These are phyloP conservation scores for Oligia strigilis DNA, from an alignment of 2,888 invertebrate genomes.

Conservation along the genomic window DNA sequence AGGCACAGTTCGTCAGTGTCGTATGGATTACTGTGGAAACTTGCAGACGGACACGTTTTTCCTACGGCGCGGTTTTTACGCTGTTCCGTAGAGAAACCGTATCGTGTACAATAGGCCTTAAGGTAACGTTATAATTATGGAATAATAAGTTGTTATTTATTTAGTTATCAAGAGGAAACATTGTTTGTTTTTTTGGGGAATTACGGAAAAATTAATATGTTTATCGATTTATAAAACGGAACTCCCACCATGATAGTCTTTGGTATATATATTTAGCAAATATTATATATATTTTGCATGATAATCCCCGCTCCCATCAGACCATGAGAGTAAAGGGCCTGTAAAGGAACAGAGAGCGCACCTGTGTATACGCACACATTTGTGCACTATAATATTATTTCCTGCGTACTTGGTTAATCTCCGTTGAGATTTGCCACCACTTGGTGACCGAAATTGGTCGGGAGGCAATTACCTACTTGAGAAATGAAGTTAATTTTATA, in stretches of 20 bases:
- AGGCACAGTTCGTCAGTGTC: no score
- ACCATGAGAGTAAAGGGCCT: no score
- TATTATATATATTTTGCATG: background rate
- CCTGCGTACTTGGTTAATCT: no score
- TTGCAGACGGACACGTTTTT: background rate
- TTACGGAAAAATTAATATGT: conserved; percentile 32
- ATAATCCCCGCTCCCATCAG: background rate
- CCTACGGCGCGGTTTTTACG: background rate
- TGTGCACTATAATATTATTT: no score
- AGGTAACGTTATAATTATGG: background rate
- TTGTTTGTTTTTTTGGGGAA: conserved; percentile 37
- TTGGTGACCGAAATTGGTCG: no score
- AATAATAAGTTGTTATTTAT: conserved; percentile 17
- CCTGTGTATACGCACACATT: no score
- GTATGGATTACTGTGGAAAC: background rate
- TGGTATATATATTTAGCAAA: background rate
- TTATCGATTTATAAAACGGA: conserved; percentile 27
- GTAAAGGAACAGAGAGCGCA: no score
- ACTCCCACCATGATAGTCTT: conserved; percentile 21
- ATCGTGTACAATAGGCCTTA: background rate
- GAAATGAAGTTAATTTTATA: no score
- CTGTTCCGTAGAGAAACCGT: background rate
- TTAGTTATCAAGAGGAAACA: conserved; percentile 39
- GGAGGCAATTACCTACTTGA: no score
- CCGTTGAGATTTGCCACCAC: no score